These are phyloP conservation scores for Lasioglossum baleicum DNA, from an alignment of 1,140 invertebrate genomes.

Conservation along the genomic window DNA sequence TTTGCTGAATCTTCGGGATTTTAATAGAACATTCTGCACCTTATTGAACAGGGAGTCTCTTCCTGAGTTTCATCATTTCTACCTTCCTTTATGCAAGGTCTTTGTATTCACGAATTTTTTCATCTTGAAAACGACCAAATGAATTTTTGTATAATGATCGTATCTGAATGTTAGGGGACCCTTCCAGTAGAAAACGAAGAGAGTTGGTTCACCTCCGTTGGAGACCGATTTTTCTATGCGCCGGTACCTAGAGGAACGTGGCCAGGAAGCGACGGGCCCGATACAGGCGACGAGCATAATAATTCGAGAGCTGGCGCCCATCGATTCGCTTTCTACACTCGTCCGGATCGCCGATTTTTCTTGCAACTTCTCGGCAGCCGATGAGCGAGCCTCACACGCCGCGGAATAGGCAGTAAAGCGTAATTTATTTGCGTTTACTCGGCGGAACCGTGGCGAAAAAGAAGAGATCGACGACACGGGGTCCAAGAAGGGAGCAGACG, in stretches of 20 bases:
- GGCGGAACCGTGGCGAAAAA: slow-evolving; percentile 5
- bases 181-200: too few species aligned
- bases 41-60: too few species aligned
- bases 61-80: too few species aligned
- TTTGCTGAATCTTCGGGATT: too few species aligned
- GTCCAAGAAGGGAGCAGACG: neutral
- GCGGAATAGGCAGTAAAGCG: slow-evolving; percentile 51
- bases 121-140: too few species aligned
- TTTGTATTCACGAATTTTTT: too few species aligned
- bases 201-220: too few species aligned
- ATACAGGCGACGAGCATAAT: slow-evolving; percentile 36
- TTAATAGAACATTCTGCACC: too few species aligned
- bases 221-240: too few species aligned
- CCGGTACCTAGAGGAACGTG: neutral
- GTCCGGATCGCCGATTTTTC: slow-evolving; percentile 1
- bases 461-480: neutral
- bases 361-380: neutral
- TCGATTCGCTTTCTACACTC: slow-evolving; percentile 29
- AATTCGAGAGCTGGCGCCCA: slow-evolving; percentile 35
- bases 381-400: slow-evolving; percentile 24
- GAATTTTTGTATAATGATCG: too few species aligned
- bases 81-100: too few species aligned
- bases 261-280: slow-evolving; percentile 22
- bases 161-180: too few species aligned
- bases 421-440: slow-evolving; percentile 56